These are phyloP conservation scores for Apocrypta bakeri DNA, from an alignment of 1,140 invertebrate species.

Conservation along the genomic window DNA sequence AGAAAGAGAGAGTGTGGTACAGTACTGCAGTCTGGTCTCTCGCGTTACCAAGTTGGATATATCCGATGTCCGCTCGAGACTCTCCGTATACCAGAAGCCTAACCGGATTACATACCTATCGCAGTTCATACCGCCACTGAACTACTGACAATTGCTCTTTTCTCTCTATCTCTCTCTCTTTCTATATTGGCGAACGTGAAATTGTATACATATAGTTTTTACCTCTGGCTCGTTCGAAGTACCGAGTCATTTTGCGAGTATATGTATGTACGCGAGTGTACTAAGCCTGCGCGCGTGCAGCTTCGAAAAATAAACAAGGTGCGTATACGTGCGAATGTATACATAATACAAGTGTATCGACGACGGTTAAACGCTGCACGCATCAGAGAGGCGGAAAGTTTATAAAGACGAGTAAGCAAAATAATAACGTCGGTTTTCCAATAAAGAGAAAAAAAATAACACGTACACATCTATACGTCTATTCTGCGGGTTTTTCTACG, in stretches of 20 bases:
- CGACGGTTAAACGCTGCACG: not conserved
- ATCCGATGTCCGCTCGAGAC: not conserved
- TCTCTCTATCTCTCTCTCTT: too few species aligned
- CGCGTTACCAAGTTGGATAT: not conserved
- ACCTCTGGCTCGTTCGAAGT: not conserved
- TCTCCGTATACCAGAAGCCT: not conserved
- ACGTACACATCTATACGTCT: too few species aligned
- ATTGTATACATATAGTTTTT: not conserved
- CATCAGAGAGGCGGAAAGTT: not conserved
- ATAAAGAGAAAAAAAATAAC: not conserved
- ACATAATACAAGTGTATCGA: not conserved
- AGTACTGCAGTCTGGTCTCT: constrained; percentile 2
- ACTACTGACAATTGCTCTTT: not conserved
- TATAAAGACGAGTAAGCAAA: not conserved
- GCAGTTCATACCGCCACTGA: not conserved
- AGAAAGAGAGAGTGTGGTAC: not conserved
- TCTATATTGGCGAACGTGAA: not conserved
- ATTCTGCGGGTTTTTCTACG: not conserved
- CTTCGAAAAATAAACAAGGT: not conserved
- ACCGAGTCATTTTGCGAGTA: not conserved
- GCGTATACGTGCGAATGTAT: not conserved
- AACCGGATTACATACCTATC: not conserved
- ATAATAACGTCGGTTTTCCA: not conserved
- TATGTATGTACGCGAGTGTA: not conserved
- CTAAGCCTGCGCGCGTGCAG: constrained; percentile 6